Conservation (phyloP, 2,888 invertebrate species). For the Julus scandinavius region DNA sequence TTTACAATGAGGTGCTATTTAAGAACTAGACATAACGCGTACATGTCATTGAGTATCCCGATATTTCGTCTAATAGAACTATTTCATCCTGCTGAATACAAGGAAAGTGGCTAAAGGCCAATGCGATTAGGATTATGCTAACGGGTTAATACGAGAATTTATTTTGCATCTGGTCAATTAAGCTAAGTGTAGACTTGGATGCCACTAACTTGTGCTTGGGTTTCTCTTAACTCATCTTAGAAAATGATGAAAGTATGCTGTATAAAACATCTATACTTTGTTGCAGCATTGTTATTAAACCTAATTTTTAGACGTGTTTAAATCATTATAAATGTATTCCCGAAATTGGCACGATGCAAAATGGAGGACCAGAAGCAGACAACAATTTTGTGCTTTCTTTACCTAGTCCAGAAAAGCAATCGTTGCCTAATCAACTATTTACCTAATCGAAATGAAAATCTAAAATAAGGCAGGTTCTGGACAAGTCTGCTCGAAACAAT, state of each 20-base stretch:
- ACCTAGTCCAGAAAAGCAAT: neutral
- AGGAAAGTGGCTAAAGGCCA: neutral
- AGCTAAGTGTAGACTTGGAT: neutral
- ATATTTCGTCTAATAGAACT: neutral
- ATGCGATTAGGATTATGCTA: no score
- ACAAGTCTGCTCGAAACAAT: neutral
- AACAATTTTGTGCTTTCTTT: neutral
- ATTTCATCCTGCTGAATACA: slow-evolving; percentile 16
- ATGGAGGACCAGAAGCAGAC: neutral
- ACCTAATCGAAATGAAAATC: neutral
- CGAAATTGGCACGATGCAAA: neutral
- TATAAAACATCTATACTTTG: neutral
- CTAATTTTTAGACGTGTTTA: neutral
- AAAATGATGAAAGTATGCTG: neutral
- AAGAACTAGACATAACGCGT: neutral
- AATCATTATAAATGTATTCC: neutral
- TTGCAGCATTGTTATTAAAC: neutral
- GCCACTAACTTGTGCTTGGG: neutral
- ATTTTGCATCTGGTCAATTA: neutral
- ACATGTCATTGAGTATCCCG: neutral
- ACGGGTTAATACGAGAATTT: neutral
- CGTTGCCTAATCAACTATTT: neutral
- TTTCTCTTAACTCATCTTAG: neutral
- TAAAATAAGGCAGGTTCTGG: neutral
- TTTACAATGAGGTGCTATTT: neutral